A percentile compares a stretch with the other conserved stretches of the same genome.
Evolutionary conservation across 2,113 vertebrate genomes (phyloP).

Genomic region (Mungos mungo): DNA sequence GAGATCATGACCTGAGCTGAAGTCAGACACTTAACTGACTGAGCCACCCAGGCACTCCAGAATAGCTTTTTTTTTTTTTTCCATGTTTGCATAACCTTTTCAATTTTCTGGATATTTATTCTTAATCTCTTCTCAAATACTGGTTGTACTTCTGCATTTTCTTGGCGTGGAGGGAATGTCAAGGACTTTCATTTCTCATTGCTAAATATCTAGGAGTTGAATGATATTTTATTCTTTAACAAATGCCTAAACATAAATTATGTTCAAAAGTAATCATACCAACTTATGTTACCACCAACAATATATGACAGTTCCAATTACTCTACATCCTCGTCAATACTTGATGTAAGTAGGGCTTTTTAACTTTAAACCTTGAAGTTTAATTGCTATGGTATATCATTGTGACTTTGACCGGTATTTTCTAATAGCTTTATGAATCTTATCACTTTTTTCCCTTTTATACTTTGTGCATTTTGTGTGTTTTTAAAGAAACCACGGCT

Average conservation of each 20-base stretch:
- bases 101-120: not conserved
- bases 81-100: not conserved
- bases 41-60: no score
- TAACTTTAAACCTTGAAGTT: not conserved
- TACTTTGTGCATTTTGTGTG: not conserved
- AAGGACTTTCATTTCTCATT: not conserved
- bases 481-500: not conserved
- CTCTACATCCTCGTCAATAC: not conserved
- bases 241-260: not conserved
- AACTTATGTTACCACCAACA: not conserved
- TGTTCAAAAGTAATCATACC: not conserved
- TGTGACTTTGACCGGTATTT: not conserved
- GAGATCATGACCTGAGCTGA: no score
- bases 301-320: not conserved
- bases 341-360: not conserved
- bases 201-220: not conserved
- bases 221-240: not conserved
- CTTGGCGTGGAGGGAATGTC: not conserved
- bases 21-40: no score
- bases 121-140: not conserved
- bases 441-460: not conserved
- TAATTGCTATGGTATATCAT: not conserved
- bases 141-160: not conserved
- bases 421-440: not conserved
- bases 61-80: not conserved